Evolutionary conservation across 2,113 vertebrate genomes (phyloP), one percentile per base, ranked within the genome.

Genomic region (Paedocypris sp.): DNA sequence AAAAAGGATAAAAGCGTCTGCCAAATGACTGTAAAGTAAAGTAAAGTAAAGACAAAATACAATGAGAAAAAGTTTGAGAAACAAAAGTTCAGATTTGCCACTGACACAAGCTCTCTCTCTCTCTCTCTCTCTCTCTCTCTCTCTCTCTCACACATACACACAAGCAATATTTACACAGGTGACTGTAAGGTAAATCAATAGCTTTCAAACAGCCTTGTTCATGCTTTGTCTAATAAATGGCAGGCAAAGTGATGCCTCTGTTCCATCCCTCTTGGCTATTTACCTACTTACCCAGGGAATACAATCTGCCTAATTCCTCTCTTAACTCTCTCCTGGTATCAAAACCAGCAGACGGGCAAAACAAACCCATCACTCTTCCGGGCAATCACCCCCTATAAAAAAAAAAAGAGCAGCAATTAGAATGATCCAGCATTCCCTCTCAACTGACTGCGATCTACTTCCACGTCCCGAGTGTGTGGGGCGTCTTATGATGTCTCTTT

Each of bases 351-450:
- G 60, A 58, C 51, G 50, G 28, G 58, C 64, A 60, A 62, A 68
- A 64, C 64, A 70, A 60, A 45, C 49, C 47, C 66, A 68, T 65
- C 65, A 43, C 33, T 65, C 66, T 68, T 53, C 50, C 45, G 49
- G 45, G 33, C 58, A 57, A 66, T 70, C 58, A 65, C 18, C 25
- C 50, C 47, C 62, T 65, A 68, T 68, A 68, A 68, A 72, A 65
- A n/a, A n/a, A n/a, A 68, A 57, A 64, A 47, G 48, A 49, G 28
- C 25, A 13, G 45, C 50, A 56, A 65, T 72, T 72, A 72, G 61
- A 19, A 31, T 73, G 66, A 66, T 26, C 23, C 29, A 25, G 19
- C 18, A 33, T 32, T 51, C 22, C 46, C 58, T 43, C 22, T 2
- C 48, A 45, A 57, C 32, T 9, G 18, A 4, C 56, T 42, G 42